Percentiles rank a stretch among this genome's conserved stretches.
phyloP scores from a whole-genome alignment of 2,113 vertebrate genomes.

The Uria aalge region DNA sequence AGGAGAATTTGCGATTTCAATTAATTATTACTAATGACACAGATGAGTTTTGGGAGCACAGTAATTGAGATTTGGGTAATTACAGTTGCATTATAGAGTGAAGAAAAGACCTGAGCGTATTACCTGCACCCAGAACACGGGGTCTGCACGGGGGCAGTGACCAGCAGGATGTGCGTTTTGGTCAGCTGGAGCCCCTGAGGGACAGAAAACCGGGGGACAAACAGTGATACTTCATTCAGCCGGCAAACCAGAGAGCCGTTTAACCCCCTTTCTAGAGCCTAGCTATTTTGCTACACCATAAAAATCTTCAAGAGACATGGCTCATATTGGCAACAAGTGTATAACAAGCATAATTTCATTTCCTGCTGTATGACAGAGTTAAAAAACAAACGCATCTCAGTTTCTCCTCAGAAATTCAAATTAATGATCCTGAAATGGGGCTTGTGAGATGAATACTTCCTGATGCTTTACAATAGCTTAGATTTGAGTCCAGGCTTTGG shows the following conservation, averaged over 20 bases:
- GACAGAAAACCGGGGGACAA: neutral
- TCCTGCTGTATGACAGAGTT: neutral
- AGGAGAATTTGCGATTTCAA: neutral
- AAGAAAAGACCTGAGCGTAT: neutral
- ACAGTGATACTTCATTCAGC: neutral
- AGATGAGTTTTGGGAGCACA: rapidly evolving
- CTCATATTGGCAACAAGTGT: neutral
- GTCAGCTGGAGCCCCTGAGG: neutral
- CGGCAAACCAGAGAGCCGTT: neutral
- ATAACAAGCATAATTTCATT: constrained; percentile 7
- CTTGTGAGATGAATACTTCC: neutral
- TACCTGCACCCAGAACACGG: neutral
- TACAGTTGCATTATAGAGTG: neutral
- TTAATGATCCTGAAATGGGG: neutral
- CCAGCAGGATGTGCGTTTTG: neutral
- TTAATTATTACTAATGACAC: neutral
- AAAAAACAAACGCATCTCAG: neutral
- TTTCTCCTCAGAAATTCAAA: neutral
- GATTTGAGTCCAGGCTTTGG: neutral
- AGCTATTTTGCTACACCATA: neutral
- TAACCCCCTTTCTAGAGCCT: neutral
- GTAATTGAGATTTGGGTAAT: neutral
- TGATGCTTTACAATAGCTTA: neutral
- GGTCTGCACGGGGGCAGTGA: neutral
- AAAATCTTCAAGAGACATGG: neutral